Conservation (phyloP, 2,113 vertebrate species). For the Cyprinodon variegatus region DNA sequence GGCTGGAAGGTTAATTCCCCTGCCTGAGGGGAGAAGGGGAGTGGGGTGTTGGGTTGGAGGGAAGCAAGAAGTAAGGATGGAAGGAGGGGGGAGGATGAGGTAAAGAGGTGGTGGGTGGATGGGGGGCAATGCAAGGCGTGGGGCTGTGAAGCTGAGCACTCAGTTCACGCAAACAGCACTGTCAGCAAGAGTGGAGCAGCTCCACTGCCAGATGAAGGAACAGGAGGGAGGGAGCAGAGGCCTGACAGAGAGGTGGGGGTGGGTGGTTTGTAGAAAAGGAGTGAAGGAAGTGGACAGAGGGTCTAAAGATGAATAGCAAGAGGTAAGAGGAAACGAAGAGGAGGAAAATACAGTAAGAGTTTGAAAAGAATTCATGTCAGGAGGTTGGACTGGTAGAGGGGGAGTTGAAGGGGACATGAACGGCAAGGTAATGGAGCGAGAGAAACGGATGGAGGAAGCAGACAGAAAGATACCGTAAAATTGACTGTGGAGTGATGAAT, state of each 20-base stretch:
- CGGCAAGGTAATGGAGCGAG: conserved; percentile 72
- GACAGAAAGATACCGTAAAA: conserved; percentile 70
- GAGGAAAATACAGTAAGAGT: conserved; percentile 68
- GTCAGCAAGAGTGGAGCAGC: conserved; percentile 75
- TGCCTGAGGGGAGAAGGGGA: conserved; percentile 57
- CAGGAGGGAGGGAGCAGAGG: conserved; percentile 39
- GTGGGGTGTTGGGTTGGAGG: conserved; percentile 41
- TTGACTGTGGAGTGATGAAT: conserved; percentile 70
- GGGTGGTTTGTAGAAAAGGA: conserved; percentile 31
- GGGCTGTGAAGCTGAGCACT: conserved; percentile 76
- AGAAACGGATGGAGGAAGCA: conserved; percentile 68
- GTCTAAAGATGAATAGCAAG: conserved; percentile 67
- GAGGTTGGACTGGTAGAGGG: conserved; percentile 69
- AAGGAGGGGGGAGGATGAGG: conserved; percentile 46
- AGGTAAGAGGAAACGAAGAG: conserved; percentile 57
- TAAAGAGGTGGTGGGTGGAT: conserved; percentile 3
- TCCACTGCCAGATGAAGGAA: conserved; percentile 67
- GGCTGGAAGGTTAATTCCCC: conserved; percentile 77
- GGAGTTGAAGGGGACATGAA: conserved; percentile 66
- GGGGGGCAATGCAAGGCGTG: conserved; percentile 65
- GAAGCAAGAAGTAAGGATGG: conserved; percentile 45
- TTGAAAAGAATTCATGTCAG: conserved; percentile 70
- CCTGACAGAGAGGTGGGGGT: conserved; percentile 46
- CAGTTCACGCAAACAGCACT: conserved; percentile 76
- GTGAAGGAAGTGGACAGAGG: conserved; percentile 62